A percentile compares a stretch with the other conserved stretches of the same genome.
phyloP scores from a whole-genome alignment of 2,113 vertebrate genomes.

The Willisornis vidua region DNA sequence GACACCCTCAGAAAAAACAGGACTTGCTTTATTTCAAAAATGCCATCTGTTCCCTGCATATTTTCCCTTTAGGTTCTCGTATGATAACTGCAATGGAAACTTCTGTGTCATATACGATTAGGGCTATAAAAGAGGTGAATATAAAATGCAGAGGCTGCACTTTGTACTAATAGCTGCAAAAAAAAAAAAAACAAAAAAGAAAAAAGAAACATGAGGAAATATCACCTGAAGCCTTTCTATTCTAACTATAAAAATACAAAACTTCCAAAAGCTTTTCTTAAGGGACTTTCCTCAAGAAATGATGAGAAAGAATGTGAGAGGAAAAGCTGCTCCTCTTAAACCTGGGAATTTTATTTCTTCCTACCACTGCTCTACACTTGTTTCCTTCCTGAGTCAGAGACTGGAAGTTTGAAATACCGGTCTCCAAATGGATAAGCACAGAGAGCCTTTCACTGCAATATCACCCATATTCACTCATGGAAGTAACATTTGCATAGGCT shows the following conservation, averaged over 20 bases:
- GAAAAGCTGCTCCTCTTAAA: background rate
- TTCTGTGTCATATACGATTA: constrained; percentile 25
- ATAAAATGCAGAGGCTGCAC: background rate
- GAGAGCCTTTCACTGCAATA: background rate
- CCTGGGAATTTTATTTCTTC: background rate
- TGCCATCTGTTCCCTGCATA: constrained; percentile 46
- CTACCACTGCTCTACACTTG: background rate
- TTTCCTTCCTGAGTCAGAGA: background rate
- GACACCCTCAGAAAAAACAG: background rate
- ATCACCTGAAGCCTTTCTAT: background rate
- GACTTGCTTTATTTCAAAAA: background rate
- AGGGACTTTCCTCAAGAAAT: background rate
- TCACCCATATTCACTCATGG: background rate
- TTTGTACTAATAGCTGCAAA: background rate
- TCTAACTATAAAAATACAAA: background rate
- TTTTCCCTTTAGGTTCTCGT: background rate
- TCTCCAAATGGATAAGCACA: background rate
- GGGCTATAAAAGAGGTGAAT: background rate
- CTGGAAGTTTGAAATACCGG: background rate
- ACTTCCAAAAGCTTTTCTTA: background rate
- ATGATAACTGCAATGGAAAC: constrained; percentile 22
- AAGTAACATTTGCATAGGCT: constrained; percentile 1
- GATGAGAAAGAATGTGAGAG: accelerated
- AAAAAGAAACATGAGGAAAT: background rate
- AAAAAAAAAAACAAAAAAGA: background rate